Evolutionary conservation across 2,888 invertebrate genomes (phyloP), one percentile per base, ranked within the genome.

Genomic region (Periphyllus acericola): DNA sequence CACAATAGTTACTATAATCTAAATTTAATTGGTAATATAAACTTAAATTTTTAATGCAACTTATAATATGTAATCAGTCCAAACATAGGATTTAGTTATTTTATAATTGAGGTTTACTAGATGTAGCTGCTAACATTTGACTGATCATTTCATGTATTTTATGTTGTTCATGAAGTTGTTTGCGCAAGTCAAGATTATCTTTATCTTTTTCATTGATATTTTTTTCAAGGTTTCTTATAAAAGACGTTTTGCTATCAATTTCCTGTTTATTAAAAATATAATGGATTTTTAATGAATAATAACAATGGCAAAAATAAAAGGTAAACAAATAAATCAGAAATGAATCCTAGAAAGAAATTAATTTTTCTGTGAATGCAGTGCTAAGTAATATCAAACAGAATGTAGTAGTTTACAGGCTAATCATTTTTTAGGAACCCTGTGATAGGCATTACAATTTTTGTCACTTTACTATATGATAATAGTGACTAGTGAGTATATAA

Each of bases 111-210:
- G 86, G 72, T 80, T 86, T 86, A 60, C 29, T 86, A 29, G 86
- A 86, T 80, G 86, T 86, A 8, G 79, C 81, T 40, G 87, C 80
- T 46, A 87, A 75, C 87, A 87, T 87, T 60, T 87, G 87, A 87
- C 81, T 87, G 1, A 87, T 81, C 87, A 87, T 87, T 87, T 80
- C 81, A 46, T 60, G 87, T 66, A 87, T 66, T 81, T 74, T 74
- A 1, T 81, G 81, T 81, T 87, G 74, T 75, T 87, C 87, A 75
- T 87, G 79, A 3, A 87, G 34, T 74, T 87, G 74, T 71, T 81
- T 87, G 46, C 81, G 81, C 32, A 87, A 74, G 5, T 87, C 81
- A 81, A 25, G 17, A 32, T 75, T 46, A 46, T 60, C 60, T 87
- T 87, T 87, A 60, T 81, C 74, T 66, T 74, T 80, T 74, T 87